phyloP scores from a whole-genome alignment of 2,113 vertebrate genomes.

The Calidris pugnax region DNA sequence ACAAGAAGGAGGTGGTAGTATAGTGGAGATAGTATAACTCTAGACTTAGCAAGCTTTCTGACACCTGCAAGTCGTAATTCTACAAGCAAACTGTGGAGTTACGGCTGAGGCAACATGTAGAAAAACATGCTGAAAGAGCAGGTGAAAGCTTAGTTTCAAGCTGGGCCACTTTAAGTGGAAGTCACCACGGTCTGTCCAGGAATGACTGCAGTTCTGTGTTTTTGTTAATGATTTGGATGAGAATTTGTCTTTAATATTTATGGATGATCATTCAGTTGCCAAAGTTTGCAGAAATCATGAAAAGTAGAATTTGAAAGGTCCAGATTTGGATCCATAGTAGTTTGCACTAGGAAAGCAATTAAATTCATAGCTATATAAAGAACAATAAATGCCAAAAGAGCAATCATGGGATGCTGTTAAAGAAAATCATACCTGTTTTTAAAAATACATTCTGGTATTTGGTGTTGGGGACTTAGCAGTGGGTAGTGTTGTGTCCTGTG shows the following conservation, averaged over 20 bases:
- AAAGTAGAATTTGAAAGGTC: background rate
- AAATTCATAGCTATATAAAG: background rate
- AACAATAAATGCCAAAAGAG: background rate
- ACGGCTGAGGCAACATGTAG: background rate
- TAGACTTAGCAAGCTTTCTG: background rate
- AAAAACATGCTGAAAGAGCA: background rate
- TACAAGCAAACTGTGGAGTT: background rate
- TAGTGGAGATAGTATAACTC: background rate
- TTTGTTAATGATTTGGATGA: background rate
- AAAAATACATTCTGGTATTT: background rate
- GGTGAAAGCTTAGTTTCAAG: background rate
- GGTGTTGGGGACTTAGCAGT: background rate
- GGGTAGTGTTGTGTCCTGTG: background rate
- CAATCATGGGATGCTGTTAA: background rate
- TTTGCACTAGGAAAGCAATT: background rate
- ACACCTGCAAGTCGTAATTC: background rate
- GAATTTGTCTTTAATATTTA: background rate
- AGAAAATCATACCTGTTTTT: accelerated
- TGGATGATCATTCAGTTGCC: background rate
- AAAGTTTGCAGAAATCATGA: background rate
- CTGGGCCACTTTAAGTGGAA: background rate
- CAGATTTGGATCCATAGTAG: background rate
- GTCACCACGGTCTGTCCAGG: background rate
- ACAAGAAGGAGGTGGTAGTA: background rate
- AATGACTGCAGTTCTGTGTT: background rate